A percentile compares a stretch with the other conserved stretches of the same genome.
phyloP scores from a whole-genome alignment of 2,888 invertebrate genomes.

The Coenonympha arcania region DNA sequence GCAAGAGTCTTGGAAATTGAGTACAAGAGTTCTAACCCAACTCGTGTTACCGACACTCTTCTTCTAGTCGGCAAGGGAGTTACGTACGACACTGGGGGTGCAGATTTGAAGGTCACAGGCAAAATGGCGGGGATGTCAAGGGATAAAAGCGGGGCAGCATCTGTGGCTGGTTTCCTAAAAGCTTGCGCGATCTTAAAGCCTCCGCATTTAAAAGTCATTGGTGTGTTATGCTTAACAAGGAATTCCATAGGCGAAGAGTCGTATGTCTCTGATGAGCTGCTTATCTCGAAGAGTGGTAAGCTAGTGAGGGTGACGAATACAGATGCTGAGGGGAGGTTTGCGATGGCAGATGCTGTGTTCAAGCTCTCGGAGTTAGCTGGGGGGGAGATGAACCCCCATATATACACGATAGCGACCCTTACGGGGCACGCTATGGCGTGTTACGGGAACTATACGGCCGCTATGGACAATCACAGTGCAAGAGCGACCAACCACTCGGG shows the following conservation, averaged over 20 bases:
- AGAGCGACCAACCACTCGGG: slow-evolving; percentile 71
- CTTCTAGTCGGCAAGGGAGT: slow-evolving; percentile 92
- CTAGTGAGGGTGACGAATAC: slow-evolving; percentile 89
- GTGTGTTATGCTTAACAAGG: slow-evolving; percentile 84
- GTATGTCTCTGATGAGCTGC: slow-evolving; percentile 89
- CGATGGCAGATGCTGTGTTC: slow-evolving; percentile 86
- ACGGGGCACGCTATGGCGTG: slow-evolving; percentile 84
- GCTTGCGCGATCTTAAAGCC: slow-evolving; percentile 81
- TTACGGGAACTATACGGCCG: slow-evolving; percentile 80
- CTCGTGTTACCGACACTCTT: slow-evolving; percentile 78
- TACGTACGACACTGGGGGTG: slow-evolving; percentile 85
- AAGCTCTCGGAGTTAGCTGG: slow-evolving; percentile 68
- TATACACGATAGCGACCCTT: slow-evolving; percentile 90
- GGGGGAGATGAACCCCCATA: slow-evolving; percentile 82
- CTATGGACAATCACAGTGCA: slow-evolving; percentile 83
- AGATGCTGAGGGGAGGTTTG: slow-evolving; percentile 92
- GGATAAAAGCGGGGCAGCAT: slow-evolving; percentile 93
- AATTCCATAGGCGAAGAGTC: slow-evolving; percentile 89
- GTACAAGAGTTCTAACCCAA: slow-evolving; percentile 74
- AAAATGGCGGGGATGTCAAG: slow-evolving; percentile 90
- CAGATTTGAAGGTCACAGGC: slow-evolving; percentile 79
- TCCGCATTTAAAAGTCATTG: slow-evolving; percentile 82
- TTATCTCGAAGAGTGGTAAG: slow-evolving; percentile 84
- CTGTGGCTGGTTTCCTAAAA: slow-evolving; percentile 91
- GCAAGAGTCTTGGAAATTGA: slow-evolving; percentile 77